Evolutionary conservation across 2,113 vertebrate genomes (phyloP), one percentile per base, ranked within the genome.

Genomic region (Vidua chalybeata): DNA sequence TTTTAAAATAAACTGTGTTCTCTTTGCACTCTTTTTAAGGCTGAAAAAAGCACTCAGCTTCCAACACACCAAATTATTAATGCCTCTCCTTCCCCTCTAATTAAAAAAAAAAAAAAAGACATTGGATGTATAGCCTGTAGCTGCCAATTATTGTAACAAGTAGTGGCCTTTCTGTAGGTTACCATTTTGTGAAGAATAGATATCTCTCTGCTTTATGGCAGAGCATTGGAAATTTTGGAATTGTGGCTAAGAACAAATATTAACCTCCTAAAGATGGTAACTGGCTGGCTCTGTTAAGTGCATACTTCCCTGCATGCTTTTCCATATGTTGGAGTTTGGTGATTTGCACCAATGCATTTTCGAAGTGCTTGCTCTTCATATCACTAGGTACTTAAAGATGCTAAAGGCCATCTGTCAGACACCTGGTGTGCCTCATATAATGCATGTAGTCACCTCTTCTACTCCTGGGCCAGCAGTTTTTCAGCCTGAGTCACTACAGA

Each of bases 1-100:
- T 95, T 97, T 96, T 96, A 97, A 97, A 97, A 96, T 95, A 96
- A 89, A 96, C 86, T 75, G 23, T 78, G 56, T 67, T 92, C 73
- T 92, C 85, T 96, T 97, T 89, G 92, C 89, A 80, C 90, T 85
- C 71, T 79, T 93, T 97, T 64, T 80, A 84, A 89, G 46, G 15
- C 64, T 77, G 73, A 93, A 90, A 93, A 80, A 58, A 92, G 14
- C 21, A 61, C 64, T 94, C 55, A 84, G 24, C 39, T 97, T 94
- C n/a, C 68, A 74, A 49, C 19, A 87, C 19, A 83, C 8, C 18
- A 11, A 94, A 89, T 71, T 72, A 85, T 69, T 83, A 85, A 91
- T 77, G 41, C 17, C 11, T 52, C 17, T 79, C 7, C 19, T 85
- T 95, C 23, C 10, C 18, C 13, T 63, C 59, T 56, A 58, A 52